Conservation (phyloP, 2,113 vertebrate species). For the Lepidothrix coronata region DNA sequence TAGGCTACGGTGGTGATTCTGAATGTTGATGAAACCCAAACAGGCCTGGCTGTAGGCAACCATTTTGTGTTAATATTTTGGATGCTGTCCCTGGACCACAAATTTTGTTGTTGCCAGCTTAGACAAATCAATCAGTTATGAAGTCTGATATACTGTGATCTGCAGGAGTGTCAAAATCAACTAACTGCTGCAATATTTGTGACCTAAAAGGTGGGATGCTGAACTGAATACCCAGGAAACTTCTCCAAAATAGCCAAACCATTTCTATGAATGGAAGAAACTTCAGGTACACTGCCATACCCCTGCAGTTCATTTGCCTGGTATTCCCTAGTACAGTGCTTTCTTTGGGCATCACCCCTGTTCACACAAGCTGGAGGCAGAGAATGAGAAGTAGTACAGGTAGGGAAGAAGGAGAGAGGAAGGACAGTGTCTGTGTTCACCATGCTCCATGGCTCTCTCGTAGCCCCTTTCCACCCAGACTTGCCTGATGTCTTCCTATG, state of each 20-base stretch:
- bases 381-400: not conserved
- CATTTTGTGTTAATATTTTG: slow-evolving; percentile 10
- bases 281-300: not conserved
- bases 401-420: not conserved
- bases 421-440: not conserved
- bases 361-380: rapidly evolving
- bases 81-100: not conserved
- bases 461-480: not conserved
- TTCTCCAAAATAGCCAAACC: not conserved
- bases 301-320: not conserved
- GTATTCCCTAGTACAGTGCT: not conserved
- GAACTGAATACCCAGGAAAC: not conserved
- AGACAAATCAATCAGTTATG: not conserved
- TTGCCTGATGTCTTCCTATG: not conserved
- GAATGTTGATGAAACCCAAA: slow-evolving; percentile 25
- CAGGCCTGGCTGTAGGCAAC: not conserved
- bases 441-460: not conserved
- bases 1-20: not conserved
- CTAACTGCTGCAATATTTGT: not conserved
- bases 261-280: not conserved
- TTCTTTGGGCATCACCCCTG: not conserved
- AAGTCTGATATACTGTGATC: not conserved
- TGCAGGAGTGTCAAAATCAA: not conserved
- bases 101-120: not conserved
- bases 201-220: not conserved